A percentile compares a stretch with the other conserved stretches of the same genome.
Conservation (phyloP, 2,888 invertebrate genomes). For the Carpatolechia fugitivella region DNA sequence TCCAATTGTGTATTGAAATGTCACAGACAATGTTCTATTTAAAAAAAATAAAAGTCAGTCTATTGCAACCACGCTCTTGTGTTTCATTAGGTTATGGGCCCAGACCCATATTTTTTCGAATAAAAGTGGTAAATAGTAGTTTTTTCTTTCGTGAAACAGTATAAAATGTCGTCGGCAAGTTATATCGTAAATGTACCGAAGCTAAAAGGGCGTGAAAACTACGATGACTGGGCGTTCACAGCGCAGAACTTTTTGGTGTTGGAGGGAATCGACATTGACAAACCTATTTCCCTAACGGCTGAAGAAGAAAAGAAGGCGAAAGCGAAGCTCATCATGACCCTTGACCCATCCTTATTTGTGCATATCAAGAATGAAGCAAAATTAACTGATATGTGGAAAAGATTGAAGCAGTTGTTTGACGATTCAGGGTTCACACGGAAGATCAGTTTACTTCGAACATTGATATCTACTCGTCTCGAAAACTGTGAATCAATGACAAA, state of each 20-base stretch:
- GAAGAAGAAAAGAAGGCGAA: constrained; percentile 10
- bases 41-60: no score
- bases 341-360: constrained; percentile 14
- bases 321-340: constrained; percentile 16
- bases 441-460: constrained; percentile 14
- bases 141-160: no score
- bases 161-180: no score
- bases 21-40: no score
- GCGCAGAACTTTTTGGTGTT: constrained; percentile 16
- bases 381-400: constrained; percentile 9
- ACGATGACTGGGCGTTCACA: no score
- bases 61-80: no score
- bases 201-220: no score
- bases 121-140: no score
- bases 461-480: constrained; percentile 19
- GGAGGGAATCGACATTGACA: constrained; percentile 15
- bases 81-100: no score
- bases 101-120: no score
- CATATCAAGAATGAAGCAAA: constrained; percentile 16
- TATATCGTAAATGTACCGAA: constrained; percentile 24
- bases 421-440: constrained; percentile 9
- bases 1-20: no score
- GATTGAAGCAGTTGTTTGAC: constrained; percentile 15
- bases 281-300: neutral
- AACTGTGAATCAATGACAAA: constrained; percentile 18